phyloP scores from a whole-genome alignment of 2,888 invertebrate species.

The Kryphioiulus occultus region DNA sequence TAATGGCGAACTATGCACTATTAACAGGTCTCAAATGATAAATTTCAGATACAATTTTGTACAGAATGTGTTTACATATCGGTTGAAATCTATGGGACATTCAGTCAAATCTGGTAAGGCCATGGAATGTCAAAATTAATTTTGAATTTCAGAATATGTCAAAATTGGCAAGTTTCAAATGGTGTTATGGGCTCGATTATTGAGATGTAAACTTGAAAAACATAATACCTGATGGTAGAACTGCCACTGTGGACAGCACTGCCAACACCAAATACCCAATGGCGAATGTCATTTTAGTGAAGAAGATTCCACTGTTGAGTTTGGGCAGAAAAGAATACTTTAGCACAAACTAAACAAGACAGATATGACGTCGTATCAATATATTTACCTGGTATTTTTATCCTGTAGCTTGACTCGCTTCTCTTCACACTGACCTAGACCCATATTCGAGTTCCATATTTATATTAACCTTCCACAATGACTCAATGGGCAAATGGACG shows the following conservation, averaged over 20 bases:
- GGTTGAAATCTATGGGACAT: no score
- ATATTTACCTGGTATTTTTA: background rate
- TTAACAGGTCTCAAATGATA: no score
- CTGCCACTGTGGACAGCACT: background rate
- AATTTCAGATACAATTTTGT: no score
- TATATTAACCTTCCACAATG: background rate
- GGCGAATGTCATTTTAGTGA: background rate
- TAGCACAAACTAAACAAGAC: background rate
- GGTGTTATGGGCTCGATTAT: no score
- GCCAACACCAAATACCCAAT: background rate
- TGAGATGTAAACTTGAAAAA: background rate
- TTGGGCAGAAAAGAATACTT: background rate
- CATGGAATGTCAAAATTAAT: no score
- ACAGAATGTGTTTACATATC: no score
- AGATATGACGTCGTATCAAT: background rate
- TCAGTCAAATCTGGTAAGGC: no score
- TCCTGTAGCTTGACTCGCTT: background rate
- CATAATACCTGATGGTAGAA: background rate
- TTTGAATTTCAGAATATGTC: no score
- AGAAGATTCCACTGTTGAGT: background rate
- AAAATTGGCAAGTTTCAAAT: no score
- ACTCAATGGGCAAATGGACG: background rate
- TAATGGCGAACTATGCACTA: no score
- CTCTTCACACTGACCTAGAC: slow-evolving; percentile 5
- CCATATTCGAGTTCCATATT: background rate